Evolutionary conservation across 2,888 invertebrate genomes (phyloP), one percentile per base, ranked within the genome.

Genomic region (Augiades crinisus): DNA sequence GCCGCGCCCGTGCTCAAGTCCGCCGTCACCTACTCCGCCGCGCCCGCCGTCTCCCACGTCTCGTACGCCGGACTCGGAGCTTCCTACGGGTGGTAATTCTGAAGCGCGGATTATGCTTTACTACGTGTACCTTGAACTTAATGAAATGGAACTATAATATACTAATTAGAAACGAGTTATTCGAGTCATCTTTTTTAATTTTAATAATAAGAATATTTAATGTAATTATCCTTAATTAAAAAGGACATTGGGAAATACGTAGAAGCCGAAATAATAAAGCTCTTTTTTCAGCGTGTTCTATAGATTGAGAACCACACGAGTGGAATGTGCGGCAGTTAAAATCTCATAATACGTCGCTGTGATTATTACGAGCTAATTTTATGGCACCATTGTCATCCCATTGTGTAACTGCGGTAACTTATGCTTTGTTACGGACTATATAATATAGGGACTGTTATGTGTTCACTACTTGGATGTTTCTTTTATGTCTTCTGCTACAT

Each of bases 61-160:
- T 81, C 91, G 58, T 94, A 93, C 86, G 80, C 91, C 55, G 92
- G 93, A 50, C 86, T 92, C 38, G 93, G 83, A 49, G 75, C 77
- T 56, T 78, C 72, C 69, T 86, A 86, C 63, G 86, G 83, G 45
- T 86, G 86, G 86, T 85, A 69, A 75, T n/a, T n/a, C n/a, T n/a
- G n/a, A n/a, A n/a, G n/a, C n/a, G n/a, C n/a, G n/a, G n/a, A n/a
- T n/a, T n/a, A n/a, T n/a, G n/a, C n/a, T n/a, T n/a, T n/a, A n/a
- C n/a, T n/a, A n/a, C n/a, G n/a, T n/a, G n/a, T n/a, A n/a, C n/a
- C n/a, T n/a, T n/a, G n/a, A n/a, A n/a, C n/a, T n/a, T n/a, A n/a
- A n/a, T n/a, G n/a, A n/a, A n/a, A n/a, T n/a, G n/a, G n/a, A n/a
- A n/a, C n/a, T n/a, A n/a, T n/a, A n/a, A n/a, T n/a, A n/a, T n/a